Evolutionary conservation across 2,113 vertebrate genomes (phyloP).

Genomic region (Grantiella picta): DNA sequence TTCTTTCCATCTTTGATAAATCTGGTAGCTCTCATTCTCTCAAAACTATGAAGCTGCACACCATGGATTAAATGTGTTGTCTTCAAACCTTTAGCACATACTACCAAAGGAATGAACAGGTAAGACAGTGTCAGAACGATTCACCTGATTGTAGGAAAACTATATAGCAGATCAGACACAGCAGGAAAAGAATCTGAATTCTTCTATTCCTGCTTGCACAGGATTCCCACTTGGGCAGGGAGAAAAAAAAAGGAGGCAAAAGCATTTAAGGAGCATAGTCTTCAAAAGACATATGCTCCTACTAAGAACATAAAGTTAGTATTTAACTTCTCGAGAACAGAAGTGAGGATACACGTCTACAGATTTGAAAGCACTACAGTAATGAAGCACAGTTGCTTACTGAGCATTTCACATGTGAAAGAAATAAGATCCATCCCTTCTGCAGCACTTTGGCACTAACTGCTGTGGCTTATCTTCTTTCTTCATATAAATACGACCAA

Average conservation of each 20-base stretch:
- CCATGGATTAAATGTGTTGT: background rate
- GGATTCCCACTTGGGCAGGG: background rate
- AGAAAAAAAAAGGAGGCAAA: background rate
- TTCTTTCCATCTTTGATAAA: background rate
- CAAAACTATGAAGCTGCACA: background rate
- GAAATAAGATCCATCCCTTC: background rate
- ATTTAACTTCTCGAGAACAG: background rate
- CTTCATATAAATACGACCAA: background rate
- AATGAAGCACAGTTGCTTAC: background rate
- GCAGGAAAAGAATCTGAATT: background rate
- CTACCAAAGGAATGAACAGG: background rate
- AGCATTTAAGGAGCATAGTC: background rate
- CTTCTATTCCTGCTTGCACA: background rate
- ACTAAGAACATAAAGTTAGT: background rate
- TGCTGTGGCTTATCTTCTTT: background rate
- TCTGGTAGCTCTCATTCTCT: background rate
- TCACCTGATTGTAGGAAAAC: background rate
- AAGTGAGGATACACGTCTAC: background rate
- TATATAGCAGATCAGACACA: background rate
- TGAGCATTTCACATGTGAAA: background rate
- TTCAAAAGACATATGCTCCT: background rate
- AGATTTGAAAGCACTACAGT: rapidly evolving
- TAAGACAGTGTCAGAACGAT: background rate
- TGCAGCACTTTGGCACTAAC: rapidly evolving
- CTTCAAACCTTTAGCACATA: background rate